Percentiles rank a stretch among this genome's conserved stretches.
Evolutionary conservation across 1,140 invertebrate genomes (phyloP).

Genomic region (Lucilia cuprina): DNA sequence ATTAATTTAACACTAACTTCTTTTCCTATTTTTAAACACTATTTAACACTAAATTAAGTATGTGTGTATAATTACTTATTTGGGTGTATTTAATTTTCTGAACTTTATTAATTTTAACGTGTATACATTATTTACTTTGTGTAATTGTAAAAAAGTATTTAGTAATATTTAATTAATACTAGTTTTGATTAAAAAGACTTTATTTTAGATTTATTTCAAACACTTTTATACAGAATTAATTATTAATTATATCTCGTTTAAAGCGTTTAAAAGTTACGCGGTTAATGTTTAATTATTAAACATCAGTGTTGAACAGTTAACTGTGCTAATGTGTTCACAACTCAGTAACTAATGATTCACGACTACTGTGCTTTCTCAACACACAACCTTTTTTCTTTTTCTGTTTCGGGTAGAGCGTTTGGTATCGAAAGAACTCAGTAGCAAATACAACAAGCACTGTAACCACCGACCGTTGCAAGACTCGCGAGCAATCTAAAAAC

Average conservation of each 20-base stretch:
- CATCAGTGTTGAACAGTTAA: neutral
- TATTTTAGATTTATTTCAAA: neutral
- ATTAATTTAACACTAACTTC: no score
- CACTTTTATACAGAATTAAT: neutral
- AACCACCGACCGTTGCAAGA: conserved; percentile 33
- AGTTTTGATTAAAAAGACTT: neutral
- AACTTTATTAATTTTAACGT: no score
- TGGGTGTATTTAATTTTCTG: no score
- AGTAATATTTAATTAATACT: no score
- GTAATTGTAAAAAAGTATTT: no score
- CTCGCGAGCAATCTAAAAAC: conserved; percentile 25
- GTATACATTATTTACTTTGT: no score
- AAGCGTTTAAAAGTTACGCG: neutral
- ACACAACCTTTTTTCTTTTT: neutral
- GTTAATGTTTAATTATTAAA: neutral
- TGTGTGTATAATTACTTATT: no score
- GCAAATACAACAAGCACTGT: conserved; percentile 17
- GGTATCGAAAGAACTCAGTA: neutral
- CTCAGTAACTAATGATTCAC: neutral
- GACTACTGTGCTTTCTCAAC: neutral
- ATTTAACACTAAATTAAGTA: no score
- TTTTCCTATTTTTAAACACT: no score
- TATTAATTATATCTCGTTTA: no score
- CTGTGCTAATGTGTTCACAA: conserved; percentile 8
- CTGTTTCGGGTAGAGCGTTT: neutral